Evolutionary conservation across 2,113 vertebrate species (phyloP).

Genomic region (Nannospalax galili): DNA sequence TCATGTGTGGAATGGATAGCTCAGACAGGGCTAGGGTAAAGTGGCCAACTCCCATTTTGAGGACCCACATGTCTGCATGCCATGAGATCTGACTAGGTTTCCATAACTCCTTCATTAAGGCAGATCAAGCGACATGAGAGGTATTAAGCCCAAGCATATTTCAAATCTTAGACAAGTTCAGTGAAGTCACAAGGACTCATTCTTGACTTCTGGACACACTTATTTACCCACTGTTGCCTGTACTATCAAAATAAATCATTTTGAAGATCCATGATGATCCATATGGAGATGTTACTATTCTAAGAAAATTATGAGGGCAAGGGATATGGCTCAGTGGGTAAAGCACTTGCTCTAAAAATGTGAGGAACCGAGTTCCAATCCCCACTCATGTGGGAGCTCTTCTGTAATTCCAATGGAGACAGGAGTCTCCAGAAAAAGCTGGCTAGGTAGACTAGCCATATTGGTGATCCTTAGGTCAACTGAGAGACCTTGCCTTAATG

Average conservation of each 20-base stretch:
- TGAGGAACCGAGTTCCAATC: neutral
- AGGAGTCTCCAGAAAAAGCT: neutral
- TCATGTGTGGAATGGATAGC: neutral
- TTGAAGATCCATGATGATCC: neutral
- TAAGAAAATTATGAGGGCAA: neutral
- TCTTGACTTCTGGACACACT: neutral
- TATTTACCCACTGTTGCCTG: neutral
- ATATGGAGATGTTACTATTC: neutral
- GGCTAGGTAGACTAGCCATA: neutral
- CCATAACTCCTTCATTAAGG: neutral
- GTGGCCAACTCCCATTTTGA: neutral
- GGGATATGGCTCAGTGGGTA: fast-evolving
- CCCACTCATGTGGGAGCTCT: neutral
- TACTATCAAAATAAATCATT: neutral
- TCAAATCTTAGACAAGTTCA: neutral
- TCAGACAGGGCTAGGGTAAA: neutral
- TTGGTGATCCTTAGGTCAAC: neutral
- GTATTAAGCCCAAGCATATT: neutral
- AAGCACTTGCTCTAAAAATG: neutral
- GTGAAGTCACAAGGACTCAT: neutral
- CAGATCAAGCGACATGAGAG: neutral
- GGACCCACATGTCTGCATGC: neutral
- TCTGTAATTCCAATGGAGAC: neutral
- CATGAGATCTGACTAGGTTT: neutral
- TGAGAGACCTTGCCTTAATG: no score